phyloP scores from a whole-genome alignment of 2,888 invertebrate genomes.

The Sturmia bella region DNA sequence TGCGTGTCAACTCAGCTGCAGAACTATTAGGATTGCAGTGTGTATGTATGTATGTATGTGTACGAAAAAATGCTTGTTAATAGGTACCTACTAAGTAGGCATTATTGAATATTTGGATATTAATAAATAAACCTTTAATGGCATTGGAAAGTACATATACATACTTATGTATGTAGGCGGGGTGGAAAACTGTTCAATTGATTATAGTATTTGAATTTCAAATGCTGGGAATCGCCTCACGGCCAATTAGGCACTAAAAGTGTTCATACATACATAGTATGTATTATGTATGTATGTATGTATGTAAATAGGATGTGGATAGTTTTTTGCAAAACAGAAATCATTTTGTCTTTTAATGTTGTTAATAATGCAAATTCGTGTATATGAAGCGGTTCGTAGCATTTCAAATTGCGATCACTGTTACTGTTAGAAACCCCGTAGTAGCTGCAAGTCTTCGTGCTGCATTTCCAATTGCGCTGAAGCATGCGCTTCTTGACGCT shows the following conservation, averaged over 20 bases:
- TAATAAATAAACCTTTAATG: background rate
- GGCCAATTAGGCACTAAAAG: background rate
- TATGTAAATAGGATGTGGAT: background rate
- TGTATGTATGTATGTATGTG: background rate
- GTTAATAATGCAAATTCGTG: slow-evolving; percentile 62
- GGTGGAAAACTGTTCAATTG: slow-evolving; percentile 70
- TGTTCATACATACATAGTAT: background rate
- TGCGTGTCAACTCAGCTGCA: slow-evolving; percentile 28
- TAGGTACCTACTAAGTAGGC: no score
- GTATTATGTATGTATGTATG: background rate
- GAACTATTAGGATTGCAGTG: background rate
- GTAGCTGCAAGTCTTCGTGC: slow-evolving; percentile 63
- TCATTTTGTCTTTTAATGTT: slow-evolving; percentile 30
- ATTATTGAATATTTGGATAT: no score
- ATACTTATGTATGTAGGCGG: slow-evolving; percentile 75
- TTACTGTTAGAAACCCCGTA: slow-evolving; percentile 1
- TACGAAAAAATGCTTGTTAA: background rate
- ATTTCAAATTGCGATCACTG: slow-evolving; percentile 58
- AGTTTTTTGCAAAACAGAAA: background rate
- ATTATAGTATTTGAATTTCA: slow-evolving; percentile 48
- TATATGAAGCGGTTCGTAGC: slow-evolving; percentile 76
- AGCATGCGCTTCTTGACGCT: slow-evolving; percentile 77
- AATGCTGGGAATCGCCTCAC: slow-evolving; percentile 43
- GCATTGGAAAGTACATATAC: no score
- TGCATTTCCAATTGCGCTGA: slow-evolving; percentile 76